phyloP scores from a whole-genome alignment of 2,888 invertebrate species.

The Eulithis testata region DNA sequence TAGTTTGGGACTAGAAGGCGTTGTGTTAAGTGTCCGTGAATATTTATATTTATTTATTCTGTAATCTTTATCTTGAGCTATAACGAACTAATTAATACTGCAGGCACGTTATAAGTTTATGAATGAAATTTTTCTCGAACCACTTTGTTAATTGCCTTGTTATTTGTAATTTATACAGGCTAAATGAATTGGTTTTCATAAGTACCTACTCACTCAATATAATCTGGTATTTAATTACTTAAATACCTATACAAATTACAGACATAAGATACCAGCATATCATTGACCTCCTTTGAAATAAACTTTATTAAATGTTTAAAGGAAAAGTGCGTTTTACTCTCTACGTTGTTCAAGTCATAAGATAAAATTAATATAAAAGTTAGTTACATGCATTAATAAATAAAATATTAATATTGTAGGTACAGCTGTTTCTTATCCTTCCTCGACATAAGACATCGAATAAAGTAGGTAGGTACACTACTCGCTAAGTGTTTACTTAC shows the following conservation, averaged over 20 bases:
- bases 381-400: too few relatives aligned
- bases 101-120: background rate
- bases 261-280: background rate
- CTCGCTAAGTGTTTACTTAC: conserved; percentile 20
- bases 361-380: too few relatives aligned
- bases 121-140: background rate
- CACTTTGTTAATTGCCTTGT: too few relatives aligned
- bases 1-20: too few relatives aligned
- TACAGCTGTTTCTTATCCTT: conserved; percentile 6
- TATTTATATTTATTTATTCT: too few relatives aligned
- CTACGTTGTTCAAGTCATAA: too few relatives aligned
- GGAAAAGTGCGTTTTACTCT: background rate
- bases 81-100: conserved; percentile 8
- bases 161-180: too few relatives aligned
- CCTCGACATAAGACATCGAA: background rate
- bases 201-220: background rate
- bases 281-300: conserved; percentile 6
- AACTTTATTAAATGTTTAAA: background rate
- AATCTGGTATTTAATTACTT: too few relatives aligned
- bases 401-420: too few relatives aligned
- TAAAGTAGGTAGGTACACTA: background rate
- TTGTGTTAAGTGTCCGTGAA: too few relatives aligned
- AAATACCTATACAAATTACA: too few relatives aligned
- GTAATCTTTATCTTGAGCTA: conserved; percentile 11
- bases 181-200: too few relatives aligned